phyloP scores from a whole-genome alignment of 37 sponge, comb jelly and placozoan species.

The Agelas oroides region DNA sequence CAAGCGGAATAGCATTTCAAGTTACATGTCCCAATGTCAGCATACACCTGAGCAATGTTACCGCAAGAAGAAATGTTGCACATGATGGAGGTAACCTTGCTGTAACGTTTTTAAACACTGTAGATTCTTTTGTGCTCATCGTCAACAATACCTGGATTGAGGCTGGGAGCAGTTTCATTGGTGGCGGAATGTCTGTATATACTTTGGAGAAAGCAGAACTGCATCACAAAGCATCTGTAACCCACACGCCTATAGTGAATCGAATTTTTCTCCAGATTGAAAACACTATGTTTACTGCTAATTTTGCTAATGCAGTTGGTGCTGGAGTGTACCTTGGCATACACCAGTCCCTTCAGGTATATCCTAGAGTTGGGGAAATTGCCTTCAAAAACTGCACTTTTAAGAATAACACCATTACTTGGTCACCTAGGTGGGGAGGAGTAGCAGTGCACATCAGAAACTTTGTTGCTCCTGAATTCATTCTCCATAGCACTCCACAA shows the following conservation, averaged over 20 bases:
- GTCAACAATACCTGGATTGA: not conserved
- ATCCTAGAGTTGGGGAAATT: no score
- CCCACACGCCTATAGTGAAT: no score
- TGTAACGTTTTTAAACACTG: not conserved
- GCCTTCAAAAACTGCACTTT: no score
- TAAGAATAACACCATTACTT: no score
- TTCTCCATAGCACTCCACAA: not conserved
- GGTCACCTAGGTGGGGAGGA: no score
- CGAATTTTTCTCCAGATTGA: no score
- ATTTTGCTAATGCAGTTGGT: no score
- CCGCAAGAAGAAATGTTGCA: not conserved
- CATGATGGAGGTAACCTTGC: not conserved
- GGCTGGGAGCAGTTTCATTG: not conserved
- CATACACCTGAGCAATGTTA: not conserved
- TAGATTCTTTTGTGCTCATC: not conserved
- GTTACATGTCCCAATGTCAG: not conserved
- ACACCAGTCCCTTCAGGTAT: no score
- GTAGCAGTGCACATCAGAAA: not conserved
- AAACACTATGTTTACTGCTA: no score
- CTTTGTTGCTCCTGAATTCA: not conserved
- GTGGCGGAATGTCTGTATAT: not conserved
- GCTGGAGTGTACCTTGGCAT: no score
- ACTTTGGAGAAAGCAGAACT: not conserved
- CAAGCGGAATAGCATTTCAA: not conserved
- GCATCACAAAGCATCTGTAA: no score